Evolutionary conservation across 2,888 invertebrate species (phyloP).

Genomic region (Eilema caniola): DNA sequence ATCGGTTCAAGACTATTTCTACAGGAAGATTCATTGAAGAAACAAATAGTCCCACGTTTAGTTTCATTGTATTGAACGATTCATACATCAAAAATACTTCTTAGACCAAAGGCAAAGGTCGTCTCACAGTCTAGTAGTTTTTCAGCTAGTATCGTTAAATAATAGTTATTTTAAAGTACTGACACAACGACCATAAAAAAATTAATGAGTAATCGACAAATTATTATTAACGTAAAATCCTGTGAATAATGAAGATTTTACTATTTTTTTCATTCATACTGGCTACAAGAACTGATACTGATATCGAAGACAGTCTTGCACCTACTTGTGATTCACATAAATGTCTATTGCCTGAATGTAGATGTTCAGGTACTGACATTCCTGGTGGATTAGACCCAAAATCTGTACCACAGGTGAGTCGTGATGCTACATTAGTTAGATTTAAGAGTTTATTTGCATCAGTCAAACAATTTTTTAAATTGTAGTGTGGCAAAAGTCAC

Average conservation of each 20-base stretch:
- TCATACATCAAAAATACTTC: background rate
- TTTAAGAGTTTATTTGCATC: too few relatives aligned
- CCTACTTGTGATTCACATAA: conserved; percentile 65
- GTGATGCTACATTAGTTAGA: background rate
- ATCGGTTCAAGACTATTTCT: background rate
- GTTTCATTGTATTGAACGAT: background rate
- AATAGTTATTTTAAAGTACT: too few relatives aligned
- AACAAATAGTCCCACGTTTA: background rate
- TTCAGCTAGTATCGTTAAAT: too few relatives aligned
- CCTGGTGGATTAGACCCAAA: conserved; percentile 76
- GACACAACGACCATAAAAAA: background rate
- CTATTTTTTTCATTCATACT: background rate
- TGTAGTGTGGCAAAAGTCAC: background rate
- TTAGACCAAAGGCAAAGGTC: background rate
- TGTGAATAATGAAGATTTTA: background rate
- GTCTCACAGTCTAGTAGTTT: background rate
- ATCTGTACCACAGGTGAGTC: conserved; percentile 84
- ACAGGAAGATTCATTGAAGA: background rate
- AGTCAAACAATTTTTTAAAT: too few relatives aligned
- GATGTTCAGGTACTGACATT: conserved; percentile 80
- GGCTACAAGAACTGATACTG: background rate
- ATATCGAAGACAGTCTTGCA: conserved; percentile 44
- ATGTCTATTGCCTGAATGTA: conserved; percentile 85
- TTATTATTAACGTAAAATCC: background rate
- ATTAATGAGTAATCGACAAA: background rate